Percentiles rank a stretch among this genome's conserved stretches.
phyloP scores from a whole-genome alignment of 2,113 vertebrate species.

The Anarrhichthys ocellatus region DNA sequence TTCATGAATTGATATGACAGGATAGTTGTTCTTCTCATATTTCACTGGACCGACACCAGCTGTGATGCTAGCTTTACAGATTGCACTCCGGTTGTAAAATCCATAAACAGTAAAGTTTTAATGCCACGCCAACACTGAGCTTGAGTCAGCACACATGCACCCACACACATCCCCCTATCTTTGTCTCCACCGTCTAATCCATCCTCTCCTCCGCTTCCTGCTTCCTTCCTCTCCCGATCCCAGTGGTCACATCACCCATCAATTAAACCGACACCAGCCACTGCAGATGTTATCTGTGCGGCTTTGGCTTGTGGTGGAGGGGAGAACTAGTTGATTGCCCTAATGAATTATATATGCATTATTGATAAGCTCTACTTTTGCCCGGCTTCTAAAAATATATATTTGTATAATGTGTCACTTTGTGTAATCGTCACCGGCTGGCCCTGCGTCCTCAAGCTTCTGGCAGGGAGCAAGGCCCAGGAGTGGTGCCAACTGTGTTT shows the following conservation, averaged over 20 bases:
- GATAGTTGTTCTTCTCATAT: slow-evolving; percentile 14
- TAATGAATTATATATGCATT: slow-evolving; percentile 66
- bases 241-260: slow-evolving; percentile 57
- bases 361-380: slow-evolving; percentile 63
- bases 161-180: slow-evolving; percentile 46
- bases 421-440: slow-evolving; percentile 59
- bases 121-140: slow-evolving; percentile 53
- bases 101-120: slow-evolving; percentile 54
- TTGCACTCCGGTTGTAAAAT: slow-evolving; percentile 50
- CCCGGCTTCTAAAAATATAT: slow-evolving; percentile 58
- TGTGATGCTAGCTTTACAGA: slow-evolving; percentile 38
- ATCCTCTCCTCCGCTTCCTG: slow-evolving; percentile 17
- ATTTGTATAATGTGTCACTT: slow-evolving; percentile 69
- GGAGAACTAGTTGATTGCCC: slow-evolving; percentile 38
- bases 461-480: slow-evolving; percentile 48
- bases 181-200: slow-evolving; percentile 38
- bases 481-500: slow-evolving; percentile 60
- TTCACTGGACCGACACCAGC: slow-evolving; percentile 25
- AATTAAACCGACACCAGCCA: slow-evolving; percentile 50
- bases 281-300: slow-evolving; percentile 47
- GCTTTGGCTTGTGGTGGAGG: slow-evolving; percentile 26
- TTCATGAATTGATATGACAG: not conserved
- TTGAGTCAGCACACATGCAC: slow-evolving; percentile 61
- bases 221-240: slow-evolving; percentile 49
- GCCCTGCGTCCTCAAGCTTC: slow-evolving; percentile 52